Evolutionary conservation across 1,140 invertebrate species (phyloP).

Genomic region (Bombyx mori): ASM3026992v2 NC_085116.1:9126501-9127000

Average conservation of each 20-base stretch:
- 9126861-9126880: too few relatives aligned
- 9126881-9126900: too few relatives aligned
- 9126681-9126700: conserved; percentile 82
- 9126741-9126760: conserved; percentile 78
- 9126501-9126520: conserved; percentile 74
- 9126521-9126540: conserved; percentile 70
- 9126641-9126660: conserved; percentile 69
- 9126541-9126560: conserved; percentile 77
- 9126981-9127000: too few relatives aligned
- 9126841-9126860: conserved; percentile 16
- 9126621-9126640: conserved; percentile 41
- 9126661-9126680: conserved; percentile 73
- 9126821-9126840: conserved; percentile 77
- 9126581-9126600: background rate
- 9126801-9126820: conserved; percentile 87
- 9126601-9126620: conserved; percentile 24
- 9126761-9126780: conserved; percentile 85
- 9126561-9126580: conserved; percentile 19
- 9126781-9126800: conserved; percentile 81
- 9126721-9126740: conserved; percentile 84
- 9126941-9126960: too few relatives aligned
- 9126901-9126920: too few relatives aligned
- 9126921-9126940: too few relatives aligned
- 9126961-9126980: too few relatives aligned
- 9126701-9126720: conserved; percentile 79